Conservation (phyloP, 37 sponge, comb jelly and placozoan species). For the Halisarca cf. caerulea region DNA sequence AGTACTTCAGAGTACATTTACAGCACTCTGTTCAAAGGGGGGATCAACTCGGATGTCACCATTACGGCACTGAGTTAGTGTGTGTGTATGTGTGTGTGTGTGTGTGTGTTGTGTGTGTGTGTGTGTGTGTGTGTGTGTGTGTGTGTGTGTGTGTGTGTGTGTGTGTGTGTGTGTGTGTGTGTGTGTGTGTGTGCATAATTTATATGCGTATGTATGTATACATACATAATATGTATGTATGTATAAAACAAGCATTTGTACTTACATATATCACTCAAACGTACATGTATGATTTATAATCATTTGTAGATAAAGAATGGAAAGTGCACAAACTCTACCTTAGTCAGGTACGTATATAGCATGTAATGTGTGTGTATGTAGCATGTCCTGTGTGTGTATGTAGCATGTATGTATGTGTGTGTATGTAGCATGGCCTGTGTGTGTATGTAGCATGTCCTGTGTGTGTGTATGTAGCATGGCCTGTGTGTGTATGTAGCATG, state of each 20-base stretch:
- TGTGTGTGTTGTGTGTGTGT: constrained; percentile 1
- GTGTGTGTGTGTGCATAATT: constrained; percentile 17
- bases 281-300: no score
- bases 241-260: no score
- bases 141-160: not conserved
- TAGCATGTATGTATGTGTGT: not conserved
- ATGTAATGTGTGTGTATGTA: not conserved
- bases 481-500: no score
- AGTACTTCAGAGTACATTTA: constrained; percentile 73
- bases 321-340: constrained; percentile 72
- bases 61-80: constrained; percentile 65
- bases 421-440: not conserved
- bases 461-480: no score
- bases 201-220: not conserved
- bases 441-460: no score
- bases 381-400: no score
- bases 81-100: no score
- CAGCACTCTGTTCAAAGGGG: constrained; percentile 58
- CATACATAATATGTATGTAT: no score
- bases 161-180: constrained; percentile 30
- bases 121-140: not conserved
- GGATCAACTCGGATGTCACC: constrained; percentile 65
- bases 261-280: not conserved
- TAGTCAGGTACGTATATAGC: constrained; percentile 52
- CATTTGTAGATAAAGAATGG: constrained; percentile 68